Percentiles rank a stretch among this genome's conserved stretches.
Evolutionary conservation across 2,888 invertebrate genomes (phyloP).

Genomic region (Hylaea fasciaria): DNA sequence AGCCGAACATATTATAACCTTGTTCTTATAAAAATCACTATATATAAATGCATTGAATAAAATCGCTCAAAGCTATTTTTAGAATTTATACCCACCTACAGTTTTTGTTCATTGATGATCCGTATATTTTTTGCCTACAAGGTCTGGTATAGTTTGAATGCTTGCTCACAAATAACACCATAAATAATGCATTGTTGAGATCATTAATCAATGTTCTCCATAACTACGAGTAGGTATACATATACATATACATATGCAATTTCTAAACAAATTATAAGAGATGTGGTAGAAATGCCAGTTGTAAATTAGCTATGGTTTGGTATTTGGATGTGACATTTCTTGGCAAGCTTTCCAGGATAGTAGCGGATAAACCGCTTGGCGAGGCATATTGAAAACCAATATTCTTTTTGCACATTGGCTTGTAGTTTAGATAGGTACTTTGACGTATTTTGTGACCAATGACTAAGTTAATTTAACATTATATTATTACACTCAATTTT

Average conservation of each 20-base stretch:
- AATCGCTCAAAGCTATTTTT: not conserved
- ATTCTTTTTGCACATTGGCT: not conserved
- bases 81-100: not conserved
- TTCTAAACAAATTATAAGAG: not conserved
- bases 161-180: not conserved
- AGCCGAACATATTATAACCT: not conserved
- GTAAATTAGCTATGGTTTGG: not conserved
- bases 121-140: not conserved
- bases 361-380: not conserved
- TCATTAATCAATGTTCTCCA: not conserved
- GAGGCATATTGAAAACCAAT: not conserved
- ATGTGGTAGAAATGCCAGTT: not conserved
- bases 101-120: not conserved
- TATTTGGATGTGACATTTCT: conserved; percentile 3
- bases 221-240: too few species aligned
- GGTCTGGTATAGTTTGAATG: not conserved
- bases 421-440: not conserved
- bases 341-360: conserved; percentile 5
- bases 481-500: too few species aligned
- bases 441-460: too few species aligned
- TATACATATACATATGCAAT: too few species aligned
- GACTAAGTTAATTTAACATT: too few species aligned
- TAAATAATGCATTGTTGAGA: conserved; percentile 6
- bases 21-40: not conserved
- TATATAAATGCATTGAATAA: not conserved